Conservation (phyloP, 2,113 vertebrate species). For the Drymodes brunneopygia region DNA sequence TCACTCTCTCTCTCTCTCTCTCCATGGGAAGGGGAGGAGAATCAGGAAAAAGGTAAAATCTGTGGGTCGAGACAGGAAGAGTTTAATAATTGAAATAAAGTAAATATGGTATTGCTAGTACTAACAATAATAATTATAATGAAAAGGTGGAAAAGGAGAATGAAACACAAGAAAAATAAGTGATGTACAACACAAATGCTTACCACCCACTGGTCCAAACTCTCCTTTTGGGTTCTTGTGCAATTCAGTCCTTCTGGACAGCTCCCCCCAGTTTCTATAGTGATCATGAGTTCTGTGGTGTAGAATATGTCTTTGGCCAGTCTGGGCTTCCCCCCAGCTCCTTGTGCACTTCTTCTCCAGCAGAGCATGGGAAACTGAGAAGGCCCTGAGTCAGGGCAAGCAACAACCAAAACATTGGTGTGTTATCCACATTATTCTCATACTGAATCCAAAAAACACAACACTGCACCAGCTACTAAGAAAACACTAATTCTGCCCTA, state of each 20-base stretch:
- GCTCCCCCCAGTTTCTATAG: not conserved
- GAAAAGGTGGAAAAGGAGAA: not conserved
- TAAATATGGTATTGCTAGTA: not conserved
- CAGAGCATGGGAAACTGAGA: not conserved
- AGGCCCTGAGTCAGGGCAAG: not conserved
- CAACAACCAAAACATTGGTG: not conserved
- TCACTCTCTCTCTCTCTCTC: too few species aligned
- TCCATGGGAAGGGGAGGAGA: not conserved
- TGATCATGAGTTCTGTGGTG: not conserved
- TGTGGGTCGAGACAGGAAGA: not conserved
- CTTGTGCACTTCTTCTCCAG: not conserved
- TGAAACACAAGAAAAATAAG: not conserved
- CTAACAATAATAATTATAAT: not conserved
- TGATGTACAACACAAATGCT: not conserved
- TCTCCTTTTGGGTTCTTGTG: not conserved
- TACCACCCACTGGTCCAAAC: accelerated
- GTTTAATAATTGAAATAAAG: not conserved
- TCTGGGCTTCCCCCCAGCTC: not conserved
- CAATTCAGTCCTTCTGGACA: not conserved
- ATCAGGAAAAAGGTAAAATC: not conserved
- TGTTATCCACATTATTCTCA: not conserved
- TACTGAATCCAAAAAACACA: not conserved
- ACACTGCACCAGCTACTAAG: not conserved
- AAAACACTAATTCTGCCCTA: not conserved
- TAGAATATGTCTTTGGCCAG: not conserved